Base-by-base conservation (phyloP, 1,140 invertebrate species). In the Glossosoma conforme region DNA sequence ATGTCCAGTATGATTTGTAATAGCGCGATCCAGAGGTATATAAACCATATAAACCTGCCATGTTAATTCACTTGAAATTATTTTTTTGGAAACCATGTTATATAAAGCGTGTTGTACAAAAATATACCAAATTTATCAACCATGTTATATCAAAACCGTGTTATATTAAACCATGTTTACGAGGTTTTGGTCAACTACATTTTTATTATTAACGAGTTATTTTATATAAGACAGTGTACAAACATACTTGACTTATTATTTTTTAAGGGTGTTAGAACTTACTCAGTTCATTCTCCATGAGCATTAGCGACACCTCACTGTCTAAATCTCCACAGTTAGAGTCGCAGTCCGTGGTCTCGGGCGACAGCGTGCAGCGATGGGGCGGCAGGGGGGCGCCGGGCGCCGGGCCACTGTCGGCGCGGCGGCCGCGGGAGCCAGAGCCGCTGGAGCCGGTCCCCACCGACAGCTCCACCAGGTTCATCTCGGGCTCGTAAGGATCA, bases 331-430 rank as follows among this genome's bases (percentile, higher is more conserved):
- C 83, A 61, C 83, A 85, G 62, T 90, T 89, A 59, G 88, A 92
- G 66, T 93, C 92, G 68, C 91, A 94, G 62, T 96, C 93, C n/a
- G 92, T 97, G 36, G 90, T 92, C 73, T 96, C 93, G 1, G 93
- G 91, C 18, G 91, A 96, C 4, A 95, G 75, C 1, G 91, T 93
- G 63, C 95, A 94, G 69, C 57, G 44, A 19, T 52, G 48, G 9
- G 52, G 35, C 13, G 36, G 52, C 21, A 10, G 18, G 11, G 21
- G 15, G 35, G 21, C 14, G 33, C 13, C 3, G 15, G 17, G 17
- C 28, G 1, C 20, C 22, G 14, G 14, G 1, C 18, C 24, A 14
- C 35, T 18, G 5, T 21, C 41, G n/a, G 28, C 40, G 11, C 37
- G 28, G 15, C 47, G 42, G 2, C 20, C 43, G 1, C 50, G 50